Percentiles rank a stretch among this genome's conserved stretches.
These are phyloP conservation scores for Anniella stebbinsi DNA, from an alignment of 2,797 vertebrate genomes.

Conservation along the genomic window DNA sequence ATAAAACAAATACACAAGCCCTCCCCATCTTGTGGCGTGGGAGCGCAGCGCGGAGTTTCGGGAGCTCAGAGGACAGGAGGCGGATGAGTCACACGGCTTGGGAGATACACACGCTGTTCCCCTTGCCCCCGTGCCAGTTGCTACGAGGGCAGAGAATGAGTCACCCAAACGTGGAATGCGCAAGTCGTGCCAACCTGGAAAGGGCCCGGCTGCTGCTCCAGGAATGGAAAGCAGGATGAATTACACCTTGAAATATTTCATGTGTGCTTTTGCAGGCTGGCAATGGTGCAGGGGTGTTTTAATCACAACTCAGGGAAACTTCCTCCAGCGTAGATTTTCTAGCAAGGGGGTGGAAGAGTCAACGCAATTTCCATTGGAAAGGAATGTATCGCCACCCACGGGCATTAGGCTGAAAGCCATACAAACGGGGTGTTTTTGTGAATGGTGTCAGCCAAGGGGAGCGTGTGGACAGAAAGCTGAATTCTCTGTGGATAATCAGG, in stretches of 20 bases:
- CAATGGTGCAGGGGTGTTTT: no score
- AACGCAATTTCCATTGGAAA: constrained; percentile 45
- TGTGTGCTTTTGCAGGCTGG: neutral
- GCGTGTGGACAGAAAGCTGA: constrained; percentile 14
- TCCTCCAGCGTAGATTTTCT: constrained; percentile 49
- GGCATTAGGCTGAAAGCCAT: constrained; percentile 5
- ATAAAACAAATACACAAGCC: neutral
- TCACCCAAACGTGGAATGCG: neutral
- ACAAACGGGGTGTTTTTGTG: neutral
- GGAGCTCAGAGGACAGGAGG: neutral
- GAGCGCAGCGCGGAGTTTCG: neutral
- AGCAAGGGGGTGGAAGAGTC: constrained; percentile 36
- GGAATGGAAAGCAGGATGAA: neutral
- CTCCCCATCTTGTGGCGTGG: neutral
- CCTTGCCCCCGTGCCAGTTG: neutral
- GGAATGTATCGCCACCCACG: accelerated
- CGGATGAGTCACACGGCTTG: neutral
- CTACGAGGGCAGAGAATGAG: neutral
- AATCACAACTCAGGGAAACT: constrained; percentile 41
- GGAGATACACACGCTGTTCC: neutral
- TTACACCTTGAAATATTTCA: neutral
- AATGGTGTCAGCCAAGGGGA: constrained; percentile 13
- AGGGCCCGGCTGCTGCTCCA: neutral
- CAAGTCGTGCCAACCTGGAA: neutral
- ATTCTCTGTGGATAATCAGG: accelerated